phyloP scores from a whole-genome alignment of 2,888 invertebrate species.

The Spodoptera exigua region DNA sequence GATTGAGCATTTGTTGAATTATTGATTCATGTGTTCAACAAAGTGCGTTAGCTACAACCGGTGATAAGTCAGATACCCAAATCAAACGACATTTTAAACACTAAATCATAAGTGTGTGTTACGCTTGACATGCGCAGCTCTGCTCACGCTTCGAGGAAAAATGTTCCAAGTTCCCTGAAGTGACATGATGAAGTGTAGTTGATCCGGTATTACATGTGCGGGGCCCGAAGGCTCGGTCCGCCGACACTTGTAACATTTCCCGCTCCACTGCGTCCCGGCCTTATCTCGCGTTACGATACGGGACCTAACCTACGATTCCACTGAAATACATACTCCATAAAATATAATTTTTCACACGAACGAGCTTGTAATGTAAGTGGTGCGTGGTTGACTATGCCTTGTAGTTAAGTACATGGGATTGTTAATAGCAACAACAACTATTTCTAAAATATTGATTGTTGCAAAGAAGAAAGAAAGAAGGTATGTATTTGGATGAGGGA shows the following conservation, averaged over 20 bases:
- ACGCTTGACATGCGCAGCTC: no score
- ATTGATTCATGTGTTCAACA: no score
- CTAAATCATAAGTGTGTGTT: no score
- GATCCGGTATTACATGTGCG: conserved; percentile 40
- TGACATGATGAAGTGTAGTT: conserved; percentile 17
- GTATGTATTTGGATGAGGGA: no score
- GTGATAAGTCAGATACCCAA: no score
- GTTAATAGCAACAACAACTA: no score
- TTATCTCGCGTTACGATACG: conserved; percentile 67
- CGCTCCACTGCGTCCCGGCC: conserved; percentile 71
- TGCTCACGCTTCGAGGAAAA: no score
- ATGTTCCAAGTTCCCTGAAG: no score
- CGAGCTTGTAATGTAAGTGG: conserved; percentile 37
- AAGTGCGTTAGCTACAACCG: no score
- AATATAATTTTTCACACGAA: conserved; percentile 30
- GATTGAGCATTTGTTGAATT: no score
- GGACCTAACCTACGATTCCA: conserved; percentile 54
- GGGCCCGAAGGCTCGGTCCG: conserved; percentile 40
- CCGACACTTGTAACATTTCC: conserved; percentile 83
- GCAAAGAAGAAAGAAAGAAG: conserved; percentile 42
- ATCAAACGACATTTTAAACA: no score
- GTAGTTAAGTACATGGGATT: not conserved
- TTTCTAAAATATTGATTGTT: not conserved
- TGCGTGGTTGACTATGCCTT: conserved; percentile 1
- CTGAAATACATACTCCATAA: conserved; percentile 49